A percentile compares a stretch with the other conserved stretches of the same genome.
These are phyloP conservation scores for Nyctalus aviator DNA, from an alignment of 2,797 vertebrate species.

Conservation along the genomic window DNA sequence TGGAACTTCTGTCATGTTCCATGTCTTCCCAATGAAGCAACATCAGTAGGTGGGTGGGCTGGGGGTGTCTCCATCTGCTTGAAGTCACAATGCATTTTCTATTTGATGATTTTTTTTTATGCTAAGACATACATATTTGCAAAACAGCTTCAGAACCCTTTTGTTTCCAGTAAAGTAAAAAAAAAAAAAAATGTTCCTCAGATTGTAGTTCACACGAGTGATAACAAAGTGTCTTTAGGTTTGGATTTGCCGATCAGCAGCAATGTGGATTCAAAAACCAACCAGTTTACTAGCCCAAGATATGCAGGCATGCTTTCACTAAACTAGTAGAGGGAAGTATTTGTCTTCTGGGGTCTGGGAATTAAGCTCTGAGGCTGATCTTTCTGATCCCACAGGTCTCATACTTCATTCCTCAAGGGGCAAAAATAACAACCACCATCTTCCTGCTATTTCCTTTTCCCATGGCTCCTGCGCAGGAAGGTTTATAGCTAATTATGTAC, in stretches of 20 bases:
- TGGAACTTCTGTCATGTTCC: neutral
- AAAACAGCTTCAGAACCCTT: neutral
- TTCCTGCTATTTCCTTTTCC: neutral
- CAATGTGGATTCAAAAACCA: neutral
- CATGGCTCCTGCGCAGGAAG: fast-evolving
- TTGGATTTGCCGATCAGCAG: neutral
- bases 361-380: neutral
- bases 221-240: neutral
- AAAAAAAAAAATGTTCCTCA: neutral
- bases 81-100: conserved; percentile 2
- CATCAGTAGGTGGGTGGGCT: neutral
- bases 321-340: neutral
- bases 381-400: neutral
- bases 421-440: neutral
- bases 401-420: neutral
- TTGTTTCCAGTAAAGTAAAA: neutral
- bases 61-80: neutral
- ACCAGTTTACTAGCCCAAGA: neutral
- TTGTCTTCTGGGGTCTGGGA: neutral
- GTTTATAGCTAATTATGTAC: neutral
- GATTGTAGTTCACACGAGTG: neutral
- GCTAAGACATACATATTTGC: neutral
- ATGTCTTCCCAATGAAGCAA: neutral
- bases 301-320: neutral
- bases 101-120: neutral